Base-by-base conservation (phyloP, 30 jellyfish, hydroid and myxozoan genomes). In the Turritopsis rubra region DNA sequence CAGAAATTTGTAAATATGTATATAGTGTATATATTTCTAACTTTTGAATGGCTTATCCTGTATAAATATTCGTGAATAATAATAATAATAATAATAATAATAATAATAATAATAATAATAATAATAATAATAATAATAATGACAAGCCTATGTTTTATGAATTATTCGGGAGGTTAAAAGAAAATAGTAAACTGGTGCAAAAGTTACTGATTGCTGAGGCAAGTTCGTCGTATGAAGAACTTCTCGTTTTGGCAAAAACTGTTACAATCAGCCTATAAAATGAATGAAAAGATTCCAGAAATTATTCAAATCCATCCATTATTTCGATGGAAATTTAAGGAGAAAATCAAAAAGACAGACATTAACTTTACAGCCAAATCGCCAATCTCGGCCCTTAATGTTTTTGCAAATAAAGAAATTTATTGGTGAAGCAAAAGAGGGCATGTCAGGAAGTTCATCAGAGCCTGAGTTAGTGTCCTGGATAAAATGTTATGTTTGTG, bases 91-190 rank as follows among this genome's bases (percentile, higher is more conserved):
- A n/a, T n/a, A n/a, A n/a, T n/a, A n/a, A n/a, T n/a, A n/a, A n/a
- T n/a, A n/a, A n/a, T n/a, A n/a, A n/a, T n/a, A n/a, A n/a, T n/a
- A n/a, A n/a, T n/a, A n/a, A n/a, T n/a, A n/a, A n/a, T n/a, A n/a
- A n/a, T n/a, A n/a, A n/a, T n/a, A n/a, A n/a, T n/a, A n/a, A n/a
- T n/a, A n/a, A n/a, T n/a, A n/a, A n/a, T n/a, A n/a, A n/a, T n/a
- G n/a, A n/a, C n/a, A 66, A 66, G 17, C 76, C 76, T 17, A 66
- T 66, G 76, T 66, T 66, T 17, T 66, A 66, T 66, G 76, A 66
- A 66, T 66, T 66, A 26, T 7, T n/a, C 8, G 29, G 76, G 8
- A 21, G 76, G 9, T 66, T 22, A 9, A 66, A 26, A 66, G 29
- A 66, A 7, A 21, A 66, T 66, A 9, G 17, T 3, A 66, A 66